Evolutionary conservation across 1,140 invertebrate species (phyloP).

Genomic region (Aradophagus sp.): DNA sequence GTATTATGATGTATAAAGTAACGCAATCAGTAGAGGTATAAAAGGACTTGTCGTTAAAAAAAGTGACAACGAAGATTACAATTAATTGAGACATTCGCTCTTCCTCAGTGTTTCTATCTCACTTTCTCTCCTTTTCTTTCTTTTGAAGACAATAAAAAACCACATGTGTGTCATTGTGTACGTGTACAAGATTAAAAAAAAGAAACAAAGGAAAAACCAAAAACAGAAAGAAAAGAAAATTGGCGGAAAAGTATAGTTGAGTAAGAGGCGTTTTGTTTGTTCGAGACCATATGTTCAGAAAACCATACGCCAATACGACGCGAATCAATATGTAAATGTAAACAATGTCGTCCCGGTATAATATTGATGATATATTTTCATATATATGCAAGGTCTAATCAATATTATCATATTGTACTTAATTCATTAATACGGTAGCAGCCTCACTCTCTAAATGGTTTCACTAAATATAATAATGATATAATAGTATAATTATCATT

Average conservation of each 20-base stretch:
- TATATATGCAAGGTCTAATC: slow-evolving; percentile 72
- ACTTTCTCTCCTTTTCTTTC: slow-evolving; percentile 4
- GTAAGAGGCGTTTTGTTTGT: slow-evolving; percentile 68
- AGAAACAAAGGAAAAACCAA: too few species aligned
- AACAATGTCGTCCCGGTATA: slow-evolving; percentile 56
- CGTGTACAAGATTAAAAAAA: too few species aligned
- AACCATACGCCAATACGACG: slow-evolving; percentile 47
- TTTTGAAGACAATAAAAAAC: slow-evolving; percentile 31
- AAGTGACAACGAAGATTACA: slow-evolving; percentile 56
- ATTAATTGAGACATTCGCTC: slow-evolving; percentile 56
- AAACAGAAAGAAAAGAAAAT: slow-evolving; percentile 57
- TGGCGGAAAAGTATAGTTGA: slow-evolving; percentile 62
- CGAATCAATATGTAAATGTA: slow-evolving; percentile 53
- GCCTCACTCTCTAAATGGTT: slow-evolving; percentile 70
- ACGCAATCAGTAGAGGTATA: slow-evolving; percentile 69
- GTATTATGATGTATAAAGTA: slow-evolving; percentile 76
- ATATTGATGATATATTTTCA: slow-evolving; percentile 60
- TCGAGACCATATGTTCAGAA: slow-evolving; percentile 55
- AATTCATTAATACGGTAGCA: slow-evolving; percentile 71
- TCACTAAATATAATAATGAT: slow-evolving; percentile 72
- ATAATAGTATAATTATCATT: slow-evolving; percentile 69
- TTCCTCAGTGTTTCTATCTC: neutral
- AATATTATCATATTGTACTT: slow-evolving; percentile 70
- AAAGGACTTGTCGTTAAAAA: slow-evolving; percentile 59
- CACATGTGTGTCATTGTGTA: too few species aligned